phyloP scores from a whole-genome alignment of 2,888 invertebrate species.

The Polylopha cassiicola region DNA sequence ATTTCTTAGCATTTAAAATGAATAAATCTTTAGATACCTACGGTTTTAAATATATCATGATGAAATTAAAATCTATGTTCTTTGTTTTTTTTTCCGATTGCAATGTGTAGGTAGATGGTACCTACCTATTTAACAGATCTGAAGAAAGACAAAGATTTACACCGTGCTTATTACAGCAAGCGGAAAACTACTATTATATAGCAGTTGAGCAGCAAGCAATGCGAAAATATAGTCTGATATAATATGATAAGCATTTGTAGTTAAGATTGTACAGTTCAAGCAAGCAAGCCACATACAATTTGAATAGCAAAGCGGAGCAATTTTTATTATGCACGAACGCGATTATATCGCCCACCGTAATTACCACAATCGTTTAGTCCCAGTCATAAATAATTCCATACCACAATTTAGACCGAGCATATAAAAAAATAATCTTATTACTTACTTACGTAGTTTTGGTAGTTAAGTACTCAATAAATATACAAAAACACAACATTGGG shows the following conservation, averaged over 20 bases:
- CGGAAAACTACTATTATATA: slow-evolving; percentile 10
- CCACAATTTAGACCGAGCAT: slow-evolving; percentile 28
- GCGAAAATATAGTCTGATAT: slow-evolving; percentile 17
- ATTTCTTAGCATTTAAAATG: too few species aligned
- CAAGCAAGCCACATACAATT: slow-evolving; percentile 51
- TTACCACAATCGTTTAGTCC: slow-evolving; percentile 68
- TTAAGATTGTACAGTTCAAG: slow-evolving; percentile 32
- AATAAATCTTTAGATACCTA: too few species aligned
- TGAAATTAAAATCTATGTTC: too few species aligned
- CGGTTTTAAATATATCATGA: too few species aligned
- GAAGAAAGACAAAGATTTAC: slow-evolving; percentile 6
- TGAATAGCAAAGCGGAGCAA: slow-evolving; percentile 63
- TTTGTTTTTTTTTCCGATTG: too few species aligned
- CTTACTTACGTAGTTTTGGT: too few species aligned
- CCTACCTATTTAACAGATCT: too few species aligned
- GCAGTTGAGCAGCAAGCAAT: neutral
- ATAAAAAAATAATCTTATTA: slow-evolving; percentile 2
- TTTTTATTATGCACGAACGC: slow-evolving; percentile 63
- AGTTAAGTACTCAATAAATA: too few species aligned
- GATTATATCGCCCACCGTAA: slow-evolving; percentile 58
- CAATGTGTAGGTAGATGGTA: too few species aligned
- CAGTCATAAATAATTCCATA: slow-evolving; percentile 14
- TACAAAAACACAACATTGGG: too few species aligned
- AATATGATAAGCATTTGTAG: slow-evolving; percentile 18
- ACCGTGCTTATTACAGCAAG: slow-evolving; percentile 10